Evolutionary conservation across 92 coral and sea anemone species (phyloP), one percentile per base, ranked within the genome.

Genomic region (Isaurus tuberculatus): DNA sequence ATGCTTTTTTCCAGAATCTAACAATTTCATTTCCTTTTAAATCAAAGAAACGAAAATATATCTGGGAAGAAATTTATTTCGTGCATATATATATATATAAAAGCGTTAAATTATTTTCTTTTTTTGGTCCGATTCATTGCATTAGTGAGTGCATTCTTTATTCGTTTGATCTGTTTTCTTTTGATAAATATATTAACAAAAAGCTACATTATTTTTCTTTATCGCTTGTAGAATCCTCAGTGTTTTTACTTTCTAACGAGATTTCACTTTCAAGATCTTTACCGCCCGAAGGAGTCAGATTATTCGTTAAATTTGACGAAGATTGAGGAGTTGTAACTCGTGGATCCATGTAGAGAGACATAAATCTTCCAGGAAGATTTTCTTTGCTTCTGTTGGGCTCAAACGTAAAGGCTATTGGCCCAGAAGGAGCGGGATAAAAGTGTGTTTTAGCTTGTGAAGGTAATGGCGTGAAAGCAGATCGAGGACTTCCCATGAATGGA

Each of bases 401-500:
- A 84, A 91, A 65, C 61, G 94, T 85, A 58, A 91, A 93, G 6
- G 97, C 91, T 36, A 91, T 83, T 28, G 90, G 72, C 6, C 93
- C 86, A 3, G 97, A 70, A 0, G 91, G 28, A 25, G 70, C 89
- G 0, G 90, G 84, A 68, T 89, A 91, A 43, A 89, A 89, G 53
- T 89, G 92, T 30, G 97, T 89, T 68, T 93, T 93, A 4, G 90
- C 78, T 42, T 91, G 83, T 13, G 94, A 73, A 34, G 94, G 79
- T 5, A 93, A 83, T 4, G 97, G 97, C 2, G 97, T 93, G 37
- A 93, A 93, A 7, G 97, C 97, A 2, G 94, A 91, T 65, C 92
- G 87, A 49, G 92, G 89, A 63, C 97, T 91, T 0, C 93, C 93
- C 48, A 93, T 79, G 37, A 88, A 93, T 25, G 87, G 40, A 40